Base-by-base conservation (phyloP, 2,888 invertebrate species). In the Pterostichus madidus region DNA sequence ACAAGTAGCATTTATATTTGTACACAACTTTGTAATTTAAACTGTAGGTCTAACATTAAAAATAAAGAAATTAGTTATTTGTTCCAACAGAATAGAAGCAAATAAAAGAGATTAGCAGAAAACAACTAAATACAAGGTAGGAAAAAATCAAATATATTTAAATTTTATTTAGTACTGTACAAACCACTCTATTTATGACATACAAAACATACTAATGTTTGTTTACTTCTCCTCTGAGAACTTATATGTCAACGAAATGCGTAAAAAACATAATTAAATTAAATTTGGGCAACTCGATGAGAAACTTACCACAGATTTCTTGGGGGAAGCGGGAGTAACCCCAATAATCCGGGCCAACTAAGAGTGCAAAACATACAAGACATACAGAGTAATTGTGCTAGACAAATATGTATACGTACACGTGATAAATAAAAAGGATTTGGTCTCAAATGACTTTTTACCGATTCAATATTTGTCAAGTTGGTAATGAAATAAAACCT, bases 301-400 rank as follows among this genome's bases (percentile, higher is more conserved):
- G 49, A 24, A 17, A 81, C 81, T 81, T 59, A 81, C 81, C 81
- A 81, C 10, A 73, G 24, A 46, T 61, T 81, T 68, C 56, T 81
- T 75, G 81, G 35, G 11, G 56, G 73, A 75, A 81, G 53, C 8
- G 73, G 75, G 32, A 81, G 31, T 56, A 81, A 56, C 39, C 81
- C 81, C 32, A 68, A 32, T 75, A 81, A 32, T 35, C 81, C 81
- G 81, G 81, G 81, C 81, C 81, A 81, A 81, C 81, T 81, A 44
- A 7, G 61, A 61, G 81, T 81, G 81, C 81, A 81, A 75, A 81
- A 80, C 39, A 56, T 31, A 80, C 49, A 80, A 80, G 52, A 77
- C 35, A 76, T 10, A 71, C 31, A 31, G 75, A 52, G 75, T 32
- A 75, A 75, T 49, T 75, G 75, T 75, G 75, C 75, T 11, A 75